phyloP scores from a whole-genome alignment of 2,797 vertebrate species.

The Sebastes variabilis region DNA sequence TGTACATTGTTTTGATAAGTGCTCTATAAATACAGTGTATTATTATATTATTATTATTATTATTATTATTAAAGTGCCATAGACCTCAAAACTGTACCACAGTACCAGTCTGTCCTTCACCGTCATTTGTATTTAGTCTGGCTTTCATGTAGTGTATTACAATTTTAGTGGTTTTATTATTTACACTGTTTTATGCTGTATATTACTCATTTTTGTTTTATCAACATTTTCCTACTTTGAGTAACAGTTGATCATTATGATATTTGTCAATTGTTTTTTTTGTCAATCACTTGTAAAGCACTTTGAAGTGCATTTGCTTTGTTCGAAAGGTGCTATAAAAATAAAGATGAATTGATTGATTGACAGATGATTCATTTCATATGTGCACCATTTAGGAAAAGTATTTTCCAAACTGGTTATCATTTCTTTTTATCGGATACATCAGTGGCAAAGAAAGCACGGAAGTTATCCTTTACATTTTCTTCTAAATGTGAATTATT shows the following conservation, averaged over 20 bases:
- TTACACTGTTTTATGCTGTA: too few relatives aligned
- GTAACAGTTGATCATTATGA: too few relatives aligned
- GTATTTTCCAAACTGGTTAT: not conserved
- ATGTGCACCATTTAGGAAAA: not conserved
- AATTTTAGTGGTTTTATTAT: too few relatives aligned
- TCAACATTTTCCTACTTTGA: too few relatives aligned
- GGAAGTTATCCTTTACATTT: not conserved
- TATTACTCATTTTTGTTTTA: too few relatives aligned
- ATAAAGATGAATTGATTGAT: too few relatives aligned
- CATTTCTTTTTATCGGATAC: not conserved
- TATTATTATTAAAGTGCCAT: not conserved
- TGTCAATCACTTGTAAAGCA: too few relatives aligned
- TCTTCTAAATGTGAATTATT: not conserved
- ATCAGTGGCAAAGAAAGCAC: not conserved
- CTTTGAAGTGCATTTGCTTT: too few relatives aligned
- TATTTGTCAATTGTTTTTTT: too few relatives aligned
- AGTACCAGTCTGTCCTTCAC: not conserved
- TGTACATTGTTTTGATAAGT: not conserved
- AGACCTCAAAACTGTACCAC: not conserved
- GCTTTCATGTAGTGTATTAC: too few relatives aligned
- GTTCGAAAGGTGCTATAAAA: too few relatives aligned
- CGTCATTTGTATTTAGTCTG: too few relatives aligned
- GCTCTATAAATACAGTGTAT: not conserved
- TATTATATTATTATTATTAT: not conserved
- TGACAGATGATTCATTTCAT: not conserved